Conservation (phyloP, 2,797 vertebrate genomes). For the Lepidocolaptes lacrymiger region DNA sequence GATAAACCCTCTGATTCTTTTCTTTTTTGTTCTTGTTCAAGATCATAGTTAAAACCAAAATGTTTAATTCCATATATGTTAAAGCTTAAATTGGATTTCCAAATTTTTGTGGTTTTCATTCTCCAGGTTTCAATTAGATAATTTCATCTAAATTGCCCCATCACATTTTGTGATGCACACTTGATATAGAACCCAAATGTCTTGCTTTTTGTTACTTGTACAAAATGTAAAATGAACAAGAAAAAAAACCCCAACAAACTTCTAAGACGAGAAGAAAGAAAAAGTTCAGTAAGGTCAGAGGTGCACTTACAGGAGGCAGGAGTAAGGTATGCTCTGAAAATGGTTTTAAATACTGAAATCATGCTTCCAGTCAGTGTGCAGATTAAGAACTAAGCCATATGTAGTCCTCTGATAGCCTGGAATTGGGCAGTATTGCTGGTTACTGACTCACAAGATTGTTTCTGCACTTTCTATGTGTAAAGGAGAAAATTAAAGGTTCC, state of each 20-base stretch:
- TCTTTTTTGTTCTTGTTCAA: not conserved
- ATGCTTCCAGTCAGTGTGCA: not conserved
- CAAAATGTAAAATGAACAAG: not conserved
- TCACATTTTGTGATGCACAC: not conserved
- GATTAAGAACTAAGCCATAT: not conserved
- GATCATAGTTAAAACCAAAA: not conserved
- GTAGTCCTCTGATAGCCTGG: not conserved
- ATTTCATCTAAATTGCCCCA: not conserved
- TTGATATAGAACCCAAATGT: not conserved
- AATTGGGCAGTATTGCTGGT: not conserved
- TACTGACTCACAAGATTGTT: not conserved
- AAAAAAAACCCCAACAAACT: not conserved
- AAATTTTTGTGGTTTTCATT: not conserved
- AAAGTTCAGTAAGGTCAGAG: not conserved
- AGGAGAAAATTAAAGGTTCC: not conserved
- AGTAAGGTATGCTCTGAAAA: fast-evolving
- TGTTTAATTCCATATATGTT: not conserved
- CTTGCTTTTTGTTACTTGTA: not conserved
- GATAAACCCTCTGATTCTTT: not conserved
- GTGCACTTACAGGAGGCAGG: fast-evolving
- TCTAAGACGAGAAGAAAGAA: not conserved
- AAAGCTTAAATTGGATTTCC: not conserved
- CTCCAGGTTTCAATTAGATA: not conserved
- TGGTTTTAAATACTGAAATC: not conserved
- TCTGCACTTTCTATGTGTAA: not conserved